Percentiles rank a stretch among this genome's conserved stretches.
Evolutionary conservation across 2,888 invertebrate genomes (phyloP).

Genomic region (Drosophila lacicola): DNA sequence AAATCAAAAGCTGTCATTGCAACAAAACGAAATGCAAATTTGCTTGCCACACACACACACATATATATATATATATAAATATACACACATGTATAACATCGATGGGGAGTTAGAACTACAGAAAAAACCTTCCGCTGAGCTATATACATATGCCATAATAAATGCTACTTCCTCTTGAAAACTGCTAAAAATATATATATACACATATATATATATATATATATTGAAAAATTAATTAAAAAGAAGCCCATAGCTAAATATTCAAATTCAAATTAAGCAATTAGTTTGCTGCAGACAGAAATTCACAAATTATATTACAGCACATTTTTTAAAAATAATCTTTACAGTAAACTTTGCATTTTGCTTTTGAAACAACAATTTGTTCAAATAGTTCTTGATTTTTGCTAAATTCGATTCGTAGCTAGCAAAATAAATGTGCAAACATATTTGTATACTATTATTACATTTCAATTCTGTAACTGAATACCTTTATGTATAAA

Average conservation of each 20-base stretch:
- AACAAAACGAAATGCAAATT: conserved; percentile 33
- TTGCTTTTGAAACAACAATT: conserved; percentile 30
- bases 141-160: conserved; percentile 33
- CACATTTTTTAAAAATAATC: conserved; percentile 17
- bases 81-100: conserved; percentile 3
- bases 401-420: conserved; percentile 46
- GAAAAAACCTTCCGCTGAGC: conserved; percentile 36
- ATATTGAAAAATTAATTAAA: neutral
- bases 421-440: conserved; percentile 54
- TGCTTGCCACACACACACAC: conserved; percentile 31
- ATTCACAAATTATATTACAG: conserved; percentile 25
- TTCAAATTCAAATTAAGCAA: conserved; percentile 7
- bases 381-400: conserved; percentile 9
- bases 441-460: conserved; percentile 25
- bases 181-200: conserved; percentile 3
- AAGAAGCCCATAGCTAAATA: conserved; percentile 5
- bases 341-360: conserved; percentile 22
- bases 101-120: conserved; percentile 7
- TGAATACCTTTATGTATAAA: conserved; percentile 33
- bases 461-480: conserved; percentile 29
- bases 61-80: neutral
- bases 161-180: conserved; percentile 41
- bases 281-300: conserved; percentile 24
- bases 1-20: conserved; percentile 23
- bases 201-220: neutral